Percentiles rank a stretch among this genome's conserved stretches.
phyloP scores from a whole-genome alignment of 2,797 vertebrate species.

The Adrianichthys oophorus region DNA sequence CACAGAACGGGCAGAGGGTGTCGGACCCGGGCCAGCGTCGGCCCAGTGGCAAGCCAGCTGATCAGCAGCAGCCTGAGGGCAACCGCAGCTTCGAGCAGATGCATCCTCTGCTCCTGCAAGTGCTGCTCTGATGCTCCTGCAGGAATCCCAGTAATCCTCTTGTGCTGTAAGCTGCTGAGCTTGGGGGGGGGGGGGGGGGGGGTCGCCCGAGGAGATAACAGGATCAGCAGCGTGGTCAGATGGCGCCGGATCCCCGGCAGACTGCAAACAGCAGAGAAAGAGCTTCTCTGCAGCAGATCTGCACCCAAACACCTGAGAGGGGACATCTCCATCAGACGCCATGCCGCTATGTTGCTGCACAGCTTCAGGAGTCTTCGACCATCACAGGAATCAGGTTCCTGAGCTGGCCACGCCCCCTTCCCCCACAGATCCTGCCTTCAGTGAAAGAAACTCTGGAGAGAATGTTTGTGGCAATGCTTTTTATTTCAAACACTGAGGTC shows the following conservation, averaged over 20 bases:
- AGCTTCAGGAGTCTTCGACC: too few relatives aligned
- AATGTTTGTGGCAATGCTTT: too few relatives aligned
- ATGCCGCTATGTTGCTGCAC: too few relatives aligned
- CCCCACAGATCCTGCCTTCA: too few relatives aligned
- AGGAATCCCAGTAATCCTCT: slow-evolving; percentile 40
- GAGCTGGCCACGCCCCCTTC: too few relatives aligned
- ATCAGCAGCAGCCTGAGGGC: slow-evolving; percentile 20
- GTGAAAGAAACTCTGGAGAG: too few relatives aligned
- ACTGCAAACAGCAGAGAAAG: neutral
- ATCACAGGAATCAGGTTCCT: too few relatives aligned
- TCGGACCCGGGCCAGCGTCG: slow-evolving; percentile 19
- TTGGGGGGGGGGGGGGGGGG: neutral
- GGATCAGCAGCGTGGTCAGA: slow-evolving; percentile 46
- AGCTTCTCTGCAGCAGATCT: neutral
- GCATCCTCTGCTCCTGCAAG: slow-evolving; percentile 15
- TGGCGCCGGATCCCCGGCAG: slow-evolving; percentile 18
- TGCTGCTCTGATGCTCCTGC: slow-evolving; percentile 9
- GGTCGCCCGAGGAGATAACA: slow-evolving; percentile 38
- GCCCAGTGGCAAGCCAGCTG: slow-evolving; percentile 16
- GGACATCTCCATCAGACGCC: too few relatives aligned
- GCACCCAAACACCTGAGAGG: neutral
- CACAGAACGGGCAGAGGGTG: slow-evolving; percentile 68
- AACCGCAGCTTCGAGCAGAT: neutral
- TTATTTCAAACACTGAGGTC: too few relatives aligned
- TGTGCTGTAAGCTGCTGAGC: slow-evolving; percentile 26